Conservation (phyloP, 1,140 invertebrate genomes). For the Schmidtea mediterranea region DNA sequence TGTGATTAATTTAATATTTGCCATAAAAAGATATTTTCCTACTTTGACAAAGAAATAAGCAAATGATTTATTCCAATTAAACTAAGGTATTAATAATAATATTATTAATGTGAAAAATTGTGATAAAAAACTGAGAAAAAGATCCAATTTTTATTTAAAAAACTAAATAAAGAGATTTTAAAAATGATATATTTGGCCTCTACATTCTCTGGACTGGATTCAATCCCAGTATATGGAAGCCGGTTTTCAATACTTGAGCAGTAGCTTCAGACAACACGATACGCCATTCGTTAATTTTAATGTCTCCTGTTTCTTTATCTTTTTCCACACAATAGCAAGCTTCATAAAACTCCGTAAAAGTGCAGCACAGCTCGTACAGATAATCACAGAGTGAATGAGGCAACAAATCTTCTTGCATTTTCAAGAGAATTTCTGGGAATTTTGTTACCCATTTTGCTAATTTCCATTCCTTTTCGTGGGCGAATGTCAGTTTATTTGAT, state of each 20-base stretch:
- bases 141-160: too few relatives aligned
- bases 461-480: constrained; percentile 77
- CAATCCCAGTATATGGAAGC: constrained; percentile 3
- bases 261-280: background rate
- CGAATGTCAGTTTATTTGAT: too few relatives aligned
- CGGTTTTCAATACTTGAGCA: background rate
- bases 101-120: too few relatives aligned
- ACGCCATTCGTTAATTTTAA: background rate
- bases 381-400: constrained; percentile 76
- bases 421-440: constrained; percentile 60
- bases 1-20: too few relatives aligned
- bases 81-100: too few relatives aligned
- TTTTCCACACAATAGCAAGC: constrained; percentile 89
- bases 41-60: too few relatives aligned
- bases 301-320: background rate
- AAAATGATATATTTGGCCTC: too few relatives aligned
- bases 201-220: background rate
- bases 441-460: constrained; percentile 49
- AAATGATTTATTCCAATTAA: too few relatives aligned
- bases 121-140: too few relatives aligned
- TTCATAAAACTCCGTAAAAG: constrained; percentile 89
- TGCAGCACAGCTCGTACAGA: constrained; percentile 66
- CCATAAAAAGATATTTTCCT: too few relatives aligned
- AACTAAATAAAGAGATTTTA: too few relatives aligned
- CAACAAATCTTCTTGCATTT: constrained; percentile 52